Conservation (phyloP, 2,888 invertebrate genomes). For the Drosophila imparisetae region DNA sequence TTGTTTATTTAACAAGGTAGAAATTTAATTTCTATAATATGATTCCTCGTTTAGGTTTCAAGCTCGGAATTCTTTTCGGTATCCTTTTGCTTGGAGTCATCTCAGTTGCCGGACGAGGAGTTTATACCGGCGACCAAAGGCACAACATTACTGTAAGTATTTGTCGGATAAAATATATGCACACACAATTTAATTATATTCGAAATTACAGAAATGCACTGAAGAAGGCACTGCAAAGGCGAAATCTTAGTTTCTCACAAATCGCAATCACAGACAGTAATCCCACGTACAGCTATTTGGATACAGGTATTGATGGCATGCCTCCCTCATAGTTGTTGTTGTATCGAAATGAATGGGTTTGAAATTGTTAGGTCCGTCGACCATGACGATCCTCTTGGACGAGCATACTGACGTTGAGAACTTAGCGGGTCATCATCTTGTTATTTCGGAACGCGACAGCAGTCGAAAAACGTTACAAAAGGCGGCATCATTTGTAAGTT, state of each 20-base stretch:
- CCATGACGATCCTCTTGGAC: constrained; percentile 81
- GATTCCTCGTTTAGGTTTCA: constrained; percentile 86
- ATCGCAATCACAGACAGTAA: constrained; percentile 84
- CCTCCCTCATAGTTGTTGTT: too few relatives aligned
- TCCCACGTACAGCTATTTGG: constrained; percentile 80
- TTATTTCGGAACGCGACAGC: constrained; percentile 82
- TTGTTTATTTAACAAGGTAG: background rate
- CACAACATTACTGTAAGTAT: constrained; percentile 88
- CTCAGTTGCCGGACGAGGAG: constrained; percentile 87
- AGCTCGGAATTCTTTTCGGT: constrained; percentile 91
- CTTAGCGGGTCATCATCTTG: constrained; percentile 83
- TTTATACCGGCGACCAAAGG: constrained; percentile 89
- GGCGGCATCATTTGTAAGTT: constrained; percentile 84
- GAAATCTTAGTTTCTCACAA: constrained; percentile 86
- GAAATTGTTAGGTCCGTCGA: constrained; percentile 73
- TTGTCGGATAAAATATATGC: background rate
- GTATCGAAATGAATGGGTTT: background rate
- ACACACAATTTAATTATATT: background rate
- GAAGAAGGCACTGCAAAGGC: constrained; percentile 87
- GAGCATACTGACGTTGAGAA: constrained; percentile 84
- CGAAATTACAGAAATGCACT: constrained; percentile 87
- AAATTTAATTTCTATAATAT: background rate
- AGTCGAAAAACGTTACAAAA: constrained; percentile 83
- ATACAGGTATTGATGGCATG: constrained; percentile 71
- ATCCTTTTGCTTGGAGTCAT: constrained; percentile 87